Base-by-base conservation (phyloP, 2,797 vertebrate species). In the Pipistrellus pygmaeus region DNA sequence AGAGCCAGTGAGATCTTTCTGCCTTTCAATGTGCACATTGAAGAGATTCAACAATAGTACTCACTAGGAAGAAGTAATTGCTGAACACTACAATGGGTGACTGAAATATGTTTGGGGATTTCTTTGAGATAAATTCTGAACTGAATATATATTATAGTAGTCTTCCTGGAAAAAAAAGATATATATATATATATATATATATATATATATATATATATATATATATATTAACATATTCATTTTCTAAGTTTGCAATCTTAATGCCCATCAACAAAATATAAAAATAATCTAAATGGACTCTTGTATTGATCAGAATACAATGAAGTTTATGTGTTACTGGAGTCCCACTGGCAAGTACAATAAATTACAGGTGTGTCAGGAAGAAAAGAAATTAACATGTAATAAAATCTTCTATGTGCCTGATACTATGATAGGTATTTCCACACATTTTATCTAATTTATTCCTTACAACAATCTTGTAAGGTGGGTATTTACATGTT, bases 401-500 rank as follows among this genome's bases (percentile, higher is more conserved):
- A 78, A 55, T 85, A 48, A 71, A 77, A 62, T 73, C 41, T 87
- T 27, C 53, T 68, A 41, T 57, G 18, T 85, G 35, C 17, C 4
- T 32, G 21, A 3, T 30, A 75, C 23, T 27, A 35, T 20, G 72
- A 17, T 51, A 87, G 76, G 17, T 15, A 64, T 85, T 77, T 87
- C 75, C 77, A 87, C 12, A 83, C 60, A 75, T 44, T 60, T 77
- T 20, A 46, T 68, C 64, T 96, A 90, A 93, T 80, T 84, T 77
- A 72, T 77, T 76, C 15, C 23, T 66, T 75, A 72, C 25, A 84
- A 75, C 30, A 94, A 73, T 12, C 41, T 83, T 44, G 3, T 73
- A 38, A 75, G 12, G 25, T 78, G 78, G 32, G 1, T 44, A 72
- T 76, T 69, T 83, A 69, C 11, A 73, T 73, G 84, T 84, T 60